Conservation (phyloP, 2,888 invertebrate species). For the Leptothorax acervorum region DNA sequence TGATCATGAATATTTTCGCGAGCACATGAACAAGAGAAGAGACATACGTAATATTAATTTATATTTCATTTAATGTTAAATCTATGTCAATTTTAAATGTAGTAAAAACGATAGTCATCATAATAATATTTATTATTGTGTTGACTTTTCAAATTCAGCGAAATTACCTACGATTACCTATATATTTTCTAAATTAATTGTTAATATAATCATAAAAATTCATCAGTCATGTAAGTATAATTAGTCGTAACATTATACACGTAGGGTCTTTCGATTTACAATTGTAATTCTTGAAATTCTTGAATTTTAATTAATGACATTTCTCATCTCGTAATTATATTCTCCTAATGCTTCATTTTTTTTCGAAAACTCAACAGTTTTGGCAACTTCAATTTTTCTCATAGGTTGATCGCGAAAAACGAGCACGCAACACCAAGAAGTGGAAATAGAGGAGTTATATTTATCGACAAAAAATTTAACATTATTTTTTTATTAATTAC, state of each 20-base stretch:
- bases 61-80: background rate
- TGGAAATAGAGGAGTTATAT: background rate
- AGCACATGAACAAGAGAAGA: background rate
- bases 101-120: background rate
- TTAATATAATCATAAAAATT: background rate
- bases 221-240: conserved; percentile 5
- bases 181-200: background rate
- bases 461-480: background rate
- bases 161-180: background rate
- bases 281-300: background rate
- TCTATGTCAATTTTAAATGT: background rate
- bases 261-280: background rate
- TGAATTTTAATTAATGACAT: background rate
- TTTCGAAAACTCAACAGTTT: background rate
- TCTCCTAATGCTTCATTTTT: background rate
- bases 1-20: conserved; percentile 16
- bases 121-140: background rate
- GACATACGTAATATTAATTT: no score
- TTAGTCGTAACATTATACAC: background rate
- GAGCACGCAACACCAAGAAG: background rate
- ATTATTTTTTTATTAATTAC: background rate
- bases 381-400: background rate
- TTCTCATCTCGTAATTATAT: background rate
- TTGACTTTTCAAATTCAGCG: background rate
- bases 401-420: background rate